Base-by-base conservation (phyloP, 2,113 vertebrate genomes). In the Patagioenas fasciata region DNA sequence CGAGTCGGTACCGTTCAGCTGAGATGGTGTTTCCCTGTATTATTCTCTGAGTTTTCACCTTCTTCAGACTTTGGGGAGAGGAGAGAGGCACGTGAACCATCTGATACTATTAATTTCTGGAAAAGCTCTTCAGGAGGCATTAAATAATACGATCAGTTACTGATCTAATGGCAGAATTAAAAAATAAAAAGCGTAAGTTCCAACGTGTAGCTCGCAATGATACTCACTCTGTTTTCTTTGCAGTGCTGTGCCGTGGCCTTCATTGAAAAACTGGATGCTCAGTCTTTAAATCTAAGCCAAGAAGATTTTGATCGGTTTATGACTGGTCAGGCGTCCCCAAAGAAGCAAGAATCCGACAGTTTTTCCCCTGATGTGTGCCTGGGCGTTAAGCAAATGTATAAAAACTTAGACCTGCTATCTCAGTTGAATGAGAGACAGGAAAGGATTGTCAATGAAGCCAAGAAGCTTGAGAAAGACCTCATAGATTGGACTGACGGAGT, bases 261-360 rank as follows among this genome's bases (percentile, higher is more conserved):
- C 94, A 99, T 99, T 60, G 99, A 99, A 91, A 99, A 99, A 91
- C 88, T 99, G 96, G 99, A 99, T 24, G 99, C 98, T 92, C 99
- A 99, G 94, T 99, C 99, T 21, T 97, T 99, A 84, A 99, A 99
- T 67, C 97, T 99, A 67, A 99, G 98, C 94, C 97, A 98, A 29
- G 99, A 99, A 88, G 99, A 99, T 87, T 99, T 99, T 62, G 99
- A 99, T 96, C 98, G 98, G 50, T 99, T 99, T 97, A 99, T 99
- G 99, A 99, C 98, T 0, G 99, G 99, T 87, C 99, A 99, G 90
- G 98, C 97, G 1, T 99, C 99, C 11, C 99, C 99, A 0, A 98
- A 98, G 72, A 98, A 98, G 94, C 98, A 97, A 80, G 98, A 98
- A 62, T 82, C 98, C 2, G 98, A 98, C 57, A 97, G 88, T 26